Base-by-base conservation (phyloP, 2,113 vertebrate genomes). In the Ibidorhyncha struthersii region DNA sequence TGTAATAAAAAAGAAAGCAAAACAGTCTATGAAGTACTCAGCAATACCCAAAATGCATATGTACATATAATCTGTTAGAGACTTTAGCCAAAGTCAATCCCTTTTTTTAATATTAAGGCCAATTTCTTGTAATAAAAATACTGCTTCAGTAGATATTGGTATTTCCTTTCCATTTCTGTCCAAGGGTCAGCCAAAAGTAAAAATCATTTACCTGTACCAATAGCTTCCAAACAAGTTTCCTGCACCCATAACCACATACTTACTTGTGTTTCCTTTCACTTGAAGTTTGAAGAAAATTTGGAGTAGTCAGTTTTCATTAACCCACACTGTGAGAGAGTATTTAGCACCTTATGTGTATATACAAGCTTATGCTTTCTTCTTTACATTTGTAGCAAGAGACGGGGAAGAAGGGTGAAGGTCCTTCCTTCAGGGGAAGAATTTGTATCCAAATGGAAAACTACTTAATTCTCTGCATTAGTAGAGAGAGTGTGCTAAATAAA, bases 121-220 rank as follows among this genome's bases (percentile, higher is more conserved):
- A 71, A 83, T 78, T 94, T 90, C 43, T 89, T 90, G 63, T 73
- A 94, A 95, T 95, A 96, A 96, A 98, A 96, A 86, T 92, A 96
- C 93, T 89, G 74, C 88, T 95, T 91, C 90, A 73, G 95, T 86
- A 95, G 74, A 87, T 91, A 89, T 3, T 93, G 87, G 67, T 93
- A 97, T 97, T 97, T 97, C 82, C 93, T 97, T 94, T 96, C 83
- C 76, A 90, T 92, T 91, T 95, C 73, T 96, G 76, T 50, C 38
- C 62, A 73, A 93, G 61, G 93, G 92, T 97, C 95, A 97, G 96
- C 90, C 93, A 96, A 97, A 92, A 94, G 87, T 94, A 96, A 97
- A 96, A 96, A 96, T 93, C 23, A 69, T 96, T 97, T 96, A 96
- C 95, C 93, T 94, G 50, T 56, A 92, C 43, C 53, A 82, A 93